Evolutionary conservation across 1,140 invertebrate species (phyloP).

Genomic region (Drosophila repleta): DNA sequence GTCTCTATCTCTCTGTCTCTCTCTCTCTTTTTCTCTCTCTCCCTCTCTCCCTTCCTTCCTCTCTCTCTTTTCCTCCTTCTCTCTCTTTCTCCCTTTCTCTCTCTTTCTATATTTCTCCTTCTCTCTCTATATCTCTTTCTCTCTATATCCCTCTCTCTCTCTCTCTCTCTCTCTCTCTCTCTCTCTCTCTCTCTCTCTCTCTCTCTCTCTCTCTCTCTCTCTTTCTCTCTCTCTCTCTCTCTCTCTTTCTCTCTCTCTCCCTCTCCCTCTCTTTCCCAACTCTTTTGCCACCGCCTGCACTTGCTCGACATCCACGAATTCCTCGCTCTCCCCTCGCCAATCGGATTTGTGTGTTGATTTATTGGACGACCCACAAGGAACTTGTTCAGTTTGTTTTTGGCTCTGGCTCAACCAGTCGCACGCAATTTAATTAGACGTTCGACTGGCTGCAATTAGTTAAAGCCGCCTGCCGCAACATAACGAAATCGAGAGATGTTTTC

Average conservation of each 20-base stretch:
- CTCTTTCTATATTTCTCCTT: too few relatives aligned
- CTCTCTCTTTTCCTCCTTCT: not conserved
- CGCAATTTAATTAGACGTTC: slow-evolving; percentile 34
- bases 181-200: too few relatives aligned
- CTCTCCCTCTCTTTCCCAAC: too few relatives aligned
- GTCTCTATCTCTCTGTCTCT: too few relatives aligned
- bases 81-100: not conserved
- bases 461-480: slow-evolving; percentile 12
- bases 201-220: too few relatives aligned
- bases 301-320: not conserved
- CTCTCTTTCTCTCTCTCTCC: too few relatives aligned
- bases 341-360: slow-evolving; percentile 17
- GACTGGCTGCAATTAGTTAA: slow-evolving; percentile 40
- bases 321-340: slow-evolving; percentile 5
- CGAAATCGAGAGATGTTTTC: not conserved
- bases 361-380: slow-evolving; percentile 17
- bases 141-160: too few relatives aligned
- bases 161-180: too few relatives aligned
- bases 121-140: too few relatives aligned
- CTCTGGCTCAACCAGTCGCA: not conserved
- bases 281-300: too few relatives aligned
- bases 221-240: too few relatives aligned
- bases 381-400: slow-evolving; percentile 22
- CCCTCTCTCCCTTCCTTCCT: not conserved
- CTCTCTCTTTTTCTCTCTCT: not conserved